Base-by-base conservation (phyloP, 2,113 vertebrate genomes). In the Turdus rufiventris region DNA sequence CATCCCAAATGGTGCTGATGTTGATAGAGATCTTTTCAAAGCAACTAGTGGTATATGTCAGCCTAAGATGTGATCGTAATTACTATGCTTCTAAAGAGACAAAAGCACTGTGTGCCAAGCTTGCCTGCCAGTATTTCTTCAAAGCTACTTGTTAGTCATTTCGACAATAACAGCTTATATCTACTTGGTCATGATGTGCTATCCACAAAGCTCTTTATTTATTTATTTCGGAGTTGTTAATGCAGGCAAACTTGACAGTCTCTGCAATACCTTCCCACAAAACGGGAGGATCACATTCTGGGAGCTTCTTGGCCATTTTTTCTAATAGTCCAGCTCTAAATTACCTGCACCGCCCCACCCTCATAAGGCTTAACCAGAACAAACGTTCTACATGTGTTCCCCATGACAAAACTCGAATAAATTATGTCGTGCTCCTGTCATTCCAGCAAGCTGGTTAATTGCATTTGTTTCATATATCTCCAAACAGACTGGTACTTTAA, bases 381-480 rank as follows among this genome's bases (percentile, higher is more conserved):
- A 97, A 97, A 97, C 95, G 42, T 95, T 92, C 90, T 94, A 96
- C 88, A 95, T 73, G 48, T 88, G 73, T 66, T 96, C 85, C 77
- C 81, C 50, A 29, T 60, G 77, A 83, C 78, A 91, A 96, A 93
- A 94, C 11, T n/a, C 26, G 57, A 73, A 96, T 91, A 97, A 94
- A 97, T 95, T 88, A 97, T 56, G 77, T 86, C 89, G 70, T 91
- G 74, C 94, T 95, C 72, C 79, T 87, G 90, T 96, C 50, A 56
- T 97, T 97, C 91, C 86, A 96, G 86, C 93, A 96, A 95, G 96
- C 97, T 95, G 84, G 96, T 97, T 98, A 98, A 98, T 97, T 98
- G 97, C 97, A 97, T 98, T 98, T 98, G 97, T 97, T 98, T 97
- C 96, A 74, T 97, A 70, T 83, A 97, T 94, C 96, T 98, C 97